phyloP scores from a whole-genome alignment of 1,140 invertebrate species.

The Solen grandis region DNA sequence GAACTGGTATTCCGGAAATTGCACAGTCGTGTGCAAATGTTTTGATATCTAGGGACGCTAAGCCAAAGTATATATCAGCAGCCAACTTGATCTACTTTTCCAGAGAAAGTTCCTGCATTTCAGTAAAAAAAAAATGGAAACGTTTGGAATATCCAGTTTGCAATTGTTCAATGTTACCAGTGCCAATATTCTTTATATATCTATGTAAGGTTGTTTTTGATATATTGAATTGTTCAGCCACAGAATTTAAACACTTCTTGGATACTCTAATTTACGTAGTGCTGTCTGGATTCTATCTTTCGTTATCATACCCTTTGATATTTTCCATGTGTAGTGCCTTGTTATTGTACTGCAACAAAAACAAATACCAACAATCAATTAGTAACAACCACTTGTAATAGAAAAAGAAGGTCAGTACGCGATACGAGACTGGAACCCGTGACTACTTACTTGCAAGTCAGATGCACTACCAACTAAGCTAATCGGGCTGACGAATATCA shows the following conservation, averaged over 20 bases:
- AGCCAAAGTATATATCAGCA: constrained; percentile 4
- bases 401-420: too few species aligned
- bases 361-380: too few species aligned
- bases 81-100: neutral
- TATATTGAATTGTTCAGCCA: neutral
- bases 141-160: neutral
- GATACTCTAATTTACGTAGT: neutral
- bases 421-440: too few species aligned
- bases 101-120: neutral
- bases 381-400: too few species aligned
- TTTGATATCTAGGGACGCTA: neutral
- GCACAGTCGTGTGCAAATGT: constrained; percentile 1
- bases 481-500: too few species aligned
- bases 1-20: neutral
- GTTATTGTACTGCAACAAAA: too few species aligned
- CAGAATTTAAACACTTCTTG: neutral
- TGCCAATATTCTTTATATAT: neutral
- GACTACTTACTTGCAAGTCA: too few species aligned
- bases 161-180: neutral
- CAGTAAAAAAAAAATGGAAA: neutral
- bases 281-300: neutral
- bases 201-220: neutral
- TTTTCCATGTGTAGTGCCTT: neutral
- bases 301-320: neutral
- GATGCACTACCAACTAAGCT: too few species aligned